Conservation (phyloP, 2,797 vertebrate genomes). For the Chlorospingus flavigularis region DNA sequence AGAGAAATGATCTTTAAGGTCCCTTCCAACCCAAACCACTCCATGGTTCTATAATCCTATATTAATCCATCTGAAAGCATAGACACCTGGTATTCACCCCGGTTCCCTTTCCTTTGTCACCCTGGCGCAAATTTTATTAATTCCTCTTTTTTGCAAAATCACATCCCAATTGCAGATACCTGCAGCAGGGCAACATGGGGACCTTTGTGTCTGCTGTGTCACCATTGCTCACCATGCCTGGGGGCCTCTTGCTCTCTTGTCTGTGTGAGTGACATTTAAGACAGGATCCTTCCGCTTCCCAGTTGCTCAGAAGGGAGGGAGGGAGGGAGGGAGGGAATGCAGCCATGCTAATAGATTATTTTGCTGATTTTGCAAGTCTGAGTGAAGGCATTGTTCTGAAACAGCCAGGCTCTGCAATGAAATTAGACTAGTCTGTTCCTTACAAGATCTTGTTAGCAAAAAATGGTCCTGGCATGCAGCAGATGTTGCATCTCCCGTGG, state of each 20-base stretch:
- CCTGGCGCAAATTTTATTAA: background rate
- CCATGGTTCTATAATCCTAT: background rate
- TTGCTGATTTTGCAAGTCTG: slow-evolving; percentile 27
- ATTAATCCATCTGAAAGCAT: background rate
- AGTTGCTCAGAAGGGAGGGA: background rate
- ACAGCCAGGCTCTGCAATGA: background rate
- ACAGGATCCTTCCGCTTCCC: background rate
- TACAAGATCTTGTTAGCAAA: slow-evolving; percentile 20
- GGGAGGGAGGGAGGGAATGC: background rate
- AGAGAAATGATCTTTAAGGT: background rate
- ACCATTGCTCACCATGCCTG: rapidly evolving
- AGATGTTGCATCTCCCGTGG: background rate
- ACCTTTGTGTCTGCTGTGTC: background rate
- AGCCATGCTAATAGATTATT: background rate
- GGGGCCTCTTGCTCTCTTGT: background rate
- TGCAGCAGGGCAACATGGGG: background rate
- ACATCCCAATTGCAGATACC: background rate
- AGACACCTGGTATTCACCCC: background rate
- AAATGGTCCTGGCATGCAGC: background rate
- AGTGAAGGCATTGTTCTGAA: background rate
- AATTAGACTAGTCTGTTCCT: background rate
- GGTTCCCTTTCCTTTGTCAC: background rate
- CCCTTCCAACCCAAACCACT: background rate
- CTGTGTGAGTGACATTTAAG: background rate
- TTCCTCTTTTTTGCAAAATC: background rate